Percentiles rank a stretch among this genome's conserved stretches.
phyloP scores from a whole-genome alignment of 2,888 invertebrate species.

The Thecocarcelia acutangulata region DNA sequence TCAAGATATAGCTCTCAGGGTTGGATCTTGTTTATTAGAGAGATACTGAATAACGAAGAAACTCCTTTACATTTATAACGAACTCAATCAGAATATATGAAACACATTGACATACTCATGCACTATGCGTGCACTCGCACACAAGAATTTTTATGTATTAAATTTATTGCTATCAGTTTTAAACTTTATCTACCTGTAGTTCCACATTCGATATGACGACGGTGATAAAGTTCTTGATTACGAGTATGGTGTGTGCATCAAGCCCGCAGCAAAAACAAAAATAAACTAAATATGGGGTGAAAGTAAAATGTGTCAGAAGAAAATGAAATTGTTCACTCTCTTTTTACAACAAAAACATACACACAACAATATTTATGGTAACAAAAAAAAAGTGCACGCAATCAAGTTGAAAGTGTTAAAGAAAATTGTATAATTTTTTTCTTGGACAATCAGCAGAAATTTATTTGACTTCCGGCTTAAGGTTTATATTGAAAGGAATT shows the following conservation, averaged over 20 bases:
- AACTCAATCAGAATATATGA: background rate
- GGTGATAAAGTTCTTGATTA: slow-evolving; percentile 47
- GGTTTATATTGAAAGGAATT: background rate
- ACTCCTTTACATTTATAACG: no score
- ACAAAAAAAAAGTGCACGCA: background rate
- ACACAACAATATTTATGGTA: background rate
- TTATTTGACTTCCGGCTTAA: slow-evolving; percentile 19
- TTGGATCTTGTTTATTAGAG: no score
- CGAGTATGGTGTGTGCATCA: slow-evolving; percentile 60
- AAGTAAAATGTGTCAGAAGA: background rate
- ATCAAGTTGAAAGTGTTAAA: background rate
- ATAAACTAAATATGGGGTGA: background rate
- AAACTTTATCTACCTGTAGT: slow-evolving; percentile 45
- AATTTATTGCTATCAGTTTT: slow-evolving; percentile 9
- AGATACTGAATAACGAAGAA: no score
- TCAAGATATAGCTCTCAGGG: no score
- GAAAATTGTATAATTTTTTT: background rate
- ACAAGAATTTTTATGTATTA: background rate
- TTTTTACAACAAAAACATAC: background rate
- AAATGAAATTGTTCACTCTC: slow-evolving; percentile 7
- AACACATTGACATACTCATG: background rate
- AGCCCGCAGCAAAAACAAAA: slow-evolving; percentile 7
- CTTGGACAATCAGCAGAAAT: slow-evolving; percentile 15
- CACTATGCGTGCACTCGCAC: no score
- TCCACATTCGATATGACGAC: slow-evolving; percentile 19